Conservation (phyloP, 92 coral and sea anemone species). For the Actinostola sp. region DNA sequence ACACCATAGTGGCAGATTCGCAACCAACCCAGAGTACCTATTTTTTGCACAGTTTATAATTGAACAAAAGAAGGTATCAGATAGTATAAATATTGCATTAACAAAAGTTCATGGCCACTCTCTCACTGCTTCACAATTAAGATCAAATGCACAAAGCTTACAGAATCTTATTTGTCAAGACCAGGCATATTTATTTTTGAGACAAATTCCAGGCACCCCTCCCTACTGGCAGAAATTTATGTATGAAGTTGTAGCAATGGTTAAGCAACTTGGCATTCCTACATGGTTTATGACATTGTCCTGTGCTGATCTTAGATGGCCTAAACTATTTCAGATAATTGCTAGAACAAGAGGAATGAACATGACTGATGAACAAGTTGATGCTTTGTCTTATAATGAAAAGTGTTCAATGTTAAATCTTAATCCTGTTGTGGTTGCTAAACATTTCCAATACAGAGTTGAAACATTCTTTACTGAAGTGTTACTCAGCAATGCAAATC, state of each 20-base stretch:
- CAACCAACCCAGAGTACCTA: too few relatives aligned
- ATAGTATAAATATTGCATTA: too few relatives aligned
- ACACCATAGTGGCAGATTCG: constrained; percentile 43
- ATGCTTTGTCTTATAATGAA: constrained; percentile 66
- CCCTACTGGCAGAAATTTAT: too few relatives aligned
- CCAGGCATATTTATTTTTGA: constrained; percentile 29
- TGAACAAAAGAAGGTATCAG: too few relatives aligned
- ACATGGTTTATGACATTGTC: constrained; percentile 72
- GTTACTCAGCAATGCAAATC: constrained; percentile 37
- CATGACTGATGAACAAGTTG: constrained; percentile 52
- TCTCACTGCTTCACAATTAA: constrained; percentile 48
- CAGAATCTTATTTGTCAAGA: constrained; percentile 54
- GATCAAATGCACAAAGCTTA: constrained; percentile 62
- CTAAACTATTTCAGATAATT: constrained; percentile 61
- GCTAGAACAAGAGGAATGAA: constrained; percentile 36
- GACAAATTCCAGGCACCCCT: constrained; percentile 73
- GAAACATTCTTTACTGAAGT: too few relatives aligned
- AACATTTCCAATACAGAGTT: constrained; percentile 71
- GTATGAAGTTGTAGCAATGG: constrained; percentile 56
- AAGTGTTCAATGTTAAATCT: constrained; percentile 61
- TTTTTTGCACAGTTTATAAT: constrained; percentile 67
- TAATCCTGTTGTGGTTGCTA: constrained; percentile 65
- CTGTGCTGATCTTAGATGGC: constrained; percentile 80
- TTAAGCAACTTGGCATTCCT: constrained; percentile 65
- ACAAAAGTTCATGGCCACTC: constrained; percentile 49